Conservation (phyloP, 2,797 vertebrate species). For the Geotrypetes seraphini region DNA sequence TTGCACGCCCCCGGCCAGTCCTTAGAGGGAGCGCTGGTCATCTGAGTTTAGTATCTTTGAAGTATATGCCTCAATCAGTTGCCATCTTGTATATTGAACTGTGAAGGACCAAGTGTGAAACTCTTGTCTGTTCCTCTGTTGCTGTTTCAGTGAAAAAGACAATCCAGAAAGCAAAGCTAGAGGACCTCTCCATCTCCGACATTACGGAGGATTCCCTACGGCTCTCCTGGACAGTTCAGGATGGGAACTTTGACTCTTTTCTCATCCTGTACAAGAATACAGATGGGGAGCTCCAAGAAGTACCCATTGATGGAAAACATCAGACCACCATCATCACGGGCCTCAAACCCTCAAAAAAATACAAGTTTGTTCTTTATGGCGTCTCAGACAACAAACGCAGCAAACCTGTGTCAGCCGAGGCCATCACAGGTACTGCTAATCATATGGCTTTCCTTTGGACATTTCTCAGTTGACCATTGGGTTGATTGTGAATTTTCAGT, state of each 20-base stretch:
- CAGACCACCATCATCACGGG: not conserved
- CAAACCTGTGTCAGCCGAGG: slow-evolving; percentile 18
- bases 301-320: slow-evolving; percentile 14
- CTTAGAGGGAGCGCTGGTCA: too few species aligned
- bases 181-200: slow-evolving; percentile 12
- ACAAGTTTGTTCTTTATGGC: slow-evolving; percentile 30
- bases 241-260: slow-evolving; percentile 34
- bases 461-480: too few species aligned
- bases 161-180: too few species aligned
- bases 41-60: too few species aligned
- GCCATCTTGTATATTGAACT: too few species aligned
- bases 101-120: too few species aligned
- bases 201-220: slow-evolving; percentile 19
- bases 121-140: too few species aligned
- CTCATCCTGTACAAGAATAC: slow-evolving; percentile 27
- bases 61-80: too few species aligned
- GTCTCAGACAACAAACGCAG: slow-evolving; percentile 15
- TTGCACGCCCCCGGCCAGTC: too few species aligned
- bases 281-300: slow-evolving; percentile 13
- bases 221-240: slow-evolving; percentile 28
- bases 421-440: slow-evolving; percentile 17
- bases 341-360: slow-evolving; percentile 16
- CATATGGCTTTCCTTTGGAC: too few species aligned
- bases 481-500: too few species aligned
- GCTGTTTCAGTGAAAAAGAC: too few species aligned